Evolutionary conservation across 2,113 vertebrate genomes (phyloP).

Genomic region (Corythornis cristatus): DNA sequence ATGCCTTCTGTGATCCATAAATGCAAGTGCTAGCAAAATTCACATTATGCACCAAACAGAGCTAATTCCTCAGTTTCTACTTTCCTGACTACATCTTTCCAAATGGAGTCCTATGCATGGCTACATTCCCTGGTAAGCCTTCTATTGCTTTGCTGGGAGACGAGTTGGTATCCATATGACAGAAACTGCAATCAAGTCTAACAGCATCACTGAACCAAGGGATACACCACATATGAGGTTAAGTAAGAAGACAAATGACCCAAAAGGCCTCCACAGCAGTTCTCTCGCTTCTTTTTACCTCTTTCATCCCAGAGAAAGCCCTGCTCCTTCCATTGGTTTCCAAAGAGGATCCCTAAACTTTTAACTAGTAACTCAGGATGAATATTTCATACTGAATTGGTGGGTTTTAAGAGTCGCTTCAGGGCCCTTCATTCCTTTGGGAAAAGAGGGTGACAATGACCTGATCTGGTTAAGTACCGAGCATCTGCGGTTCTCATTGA

Average conservation of each 20-base stretch:
- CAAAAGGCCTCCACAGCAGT: background rate
- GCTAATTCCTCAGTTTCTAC: background rate
- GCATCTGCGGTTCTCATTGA: constrained; percentile 4
- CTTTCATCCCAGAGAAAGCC: background rate
- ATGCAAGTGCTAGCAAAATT: background rate
- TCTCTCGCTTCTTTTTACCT: background rate
- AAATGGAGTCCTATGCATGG: background rate
- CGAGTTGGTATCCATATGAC: background rate
- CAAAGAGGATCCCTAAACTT: background rate
- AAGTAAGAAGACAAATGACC: background rate
- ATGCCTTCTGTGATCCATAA: background rate
- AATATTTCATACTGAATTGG: background rate
- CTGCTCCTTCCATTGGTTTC: background rate
- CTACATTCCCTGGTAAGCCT: background rate
- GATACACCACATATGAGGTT: background rate
- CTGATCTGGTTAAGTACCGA: constrained; percentile 13
- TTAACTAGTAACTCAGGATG: background rate
- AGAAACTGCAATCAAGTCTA: background rate
- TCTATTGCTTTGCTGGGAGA: background rate
- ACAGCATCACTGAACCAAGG: background rate
- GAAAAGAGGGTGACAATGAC: constrained; percentile 34
- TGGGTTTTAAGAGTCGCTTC: background rate
- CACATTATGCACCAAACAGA: background rate
- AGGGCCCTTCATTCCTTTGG: background rate
- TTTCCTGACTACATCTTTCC: background rate